Evolutionary conservation across 2,797 vertebrate genomes (phyloP).

Genomic region (Chrysocyon brachyurus): DNA sequence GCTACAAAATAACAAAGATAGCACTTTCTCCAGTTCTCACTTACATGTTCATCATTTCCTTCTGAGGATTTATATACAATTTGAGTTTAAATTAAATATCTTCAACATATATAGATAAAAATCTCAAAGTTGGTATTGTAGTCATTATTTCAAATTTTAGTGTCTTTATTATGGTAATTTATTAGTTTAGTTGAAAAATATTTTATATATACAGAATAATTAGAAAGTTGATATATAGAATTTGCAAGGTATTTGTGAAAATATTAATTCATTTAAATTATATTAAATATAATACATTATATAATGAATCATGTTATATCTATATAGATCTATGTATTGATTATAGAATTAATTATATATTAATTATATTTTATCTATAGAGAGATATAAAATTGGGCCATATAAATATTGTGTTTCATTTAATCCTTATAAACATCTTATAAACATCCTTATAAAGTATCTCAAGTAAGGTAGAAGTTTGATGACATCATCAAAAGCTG

Average conservation of each 20-base stretch:
- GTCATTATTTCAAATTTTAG: neutral
- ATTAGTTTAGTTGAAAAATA: neutral
- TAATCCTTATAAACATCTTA: neutral
- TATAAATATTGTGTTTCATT: neutral
- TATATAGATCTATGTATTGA: neutral
- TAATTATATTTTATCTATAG: neutral
- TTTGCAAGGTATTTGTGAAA: neutral
- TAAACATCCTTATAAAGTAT: too few relatives aligned
- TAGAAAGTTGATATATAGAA: neutral
- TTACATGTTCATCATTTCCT: neutral
- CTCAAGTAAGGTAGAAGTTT: neutral
- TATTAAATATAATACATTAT: neutral
- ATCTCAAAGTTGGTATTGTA: neutral
- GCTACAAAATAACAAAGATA: neutral
- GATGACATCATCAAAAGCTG: neutral
- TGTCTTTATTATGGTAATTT: neutral
- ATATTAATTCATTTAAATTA: neutral
- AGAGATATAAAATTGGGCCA: neutral
- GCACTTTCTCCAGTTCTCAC: neutral
- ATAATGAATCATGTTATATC: neutral
- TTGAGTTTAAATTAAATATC: neutral
- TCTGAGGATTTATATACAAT: neutral
- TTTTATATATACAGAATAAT: neutral
- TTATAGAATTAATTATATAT: neutral
- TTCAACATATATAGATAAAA: neutral